Conservation (phyloP, 30 jellyfish, hydroid and myxozoan species). For the Aurelia coerulea region DNA sequence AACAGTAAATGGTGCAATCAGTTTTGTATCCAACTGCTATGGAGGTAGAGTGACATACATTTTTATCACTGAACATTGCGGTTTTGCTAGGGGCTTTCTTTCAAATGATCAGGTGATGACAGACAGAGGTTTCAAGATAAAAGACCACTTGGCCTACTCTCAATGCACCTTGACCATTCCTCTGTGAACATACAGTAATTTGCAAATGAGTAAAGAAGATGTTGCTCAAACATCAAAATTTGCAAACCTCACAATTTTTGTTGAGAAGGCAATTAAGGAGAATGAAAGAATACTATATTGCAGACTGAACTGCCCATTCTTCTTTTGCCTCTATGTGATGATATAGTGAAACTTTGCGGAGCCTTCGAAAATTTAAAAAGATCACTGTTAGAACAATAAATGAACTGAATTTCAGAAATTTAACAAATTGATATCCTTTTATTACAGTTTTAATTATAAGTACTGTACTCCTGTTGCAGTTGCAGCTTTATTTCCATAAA, state of each 20-base stretch:
- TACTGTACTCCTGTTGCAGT: not conserved
- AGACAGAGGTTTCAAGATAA: conserved; percentile 1
- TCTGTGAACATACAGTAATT: conserved; percentile 22
- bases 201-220: conserved; percentile 43
- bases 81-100: conserved; percentile 4
- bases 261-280: not conserved
- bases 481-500: not conserved
- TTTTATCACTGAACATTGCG: conserved; percentile 32
- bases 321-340: conserved; percentile 25
- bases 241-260: conserved; percentile 50
- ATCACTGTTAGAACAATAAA: conserved; percentile 1
- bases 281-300: conserved; percentile 36
- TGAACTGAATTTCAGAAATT: not conserved
- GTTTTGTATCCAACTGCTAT: too few relatives aligned
- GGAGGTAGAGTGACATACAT: too few relatives aligned
- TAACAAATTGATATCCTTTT: not conserved
- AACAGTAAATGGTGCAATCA: too few relatives aligned
- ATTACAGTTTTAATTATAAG: not conserved
- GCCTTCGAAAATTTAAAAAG: conserved; percentile 23
- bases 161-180: conserved; percentile 64
- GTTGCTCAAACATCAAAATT: conserved; percentile 28
- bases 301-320: conserved; percentile 17
- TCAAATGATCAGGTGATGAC: conserved; percentile 47
- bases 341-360: conserved; percentile 30
- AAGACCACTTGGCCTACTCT: conserved; percentile 29